A percentile compares a stretch with the other conserved stretches of the same genome.
These are phyloP conservation scores for Alethe castanea DNA, from an alignment of 2,113 vertebrate species.

Conservation along the genomic window DNA sequence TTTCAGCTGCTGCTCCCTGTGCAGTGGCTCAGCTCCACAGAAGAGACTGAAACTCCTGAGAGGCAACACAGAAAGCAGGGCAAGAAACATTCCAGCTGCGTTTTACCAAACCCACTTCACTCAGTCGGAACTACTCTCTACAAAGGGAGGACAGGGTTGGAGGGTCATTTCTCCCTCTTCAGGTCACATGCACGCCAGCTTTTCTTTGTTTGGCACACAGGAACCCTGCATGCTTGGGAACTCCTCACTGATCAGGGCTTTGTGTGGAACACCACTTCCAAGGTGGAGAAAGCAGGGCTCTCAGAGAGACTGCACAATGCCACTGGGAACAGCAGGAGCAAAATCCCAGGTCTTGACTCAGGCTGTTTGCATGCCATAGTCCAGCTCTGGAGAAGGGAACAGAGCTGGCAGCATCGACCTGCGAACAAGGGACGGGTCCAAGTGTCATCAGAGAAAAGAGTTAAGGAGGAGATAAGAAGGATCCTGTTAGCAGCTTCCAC, in stretches of 20 bases:
- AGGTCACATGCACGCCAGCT: neutral
- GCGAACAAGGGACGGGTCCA: neutral
- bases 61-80: neutral
- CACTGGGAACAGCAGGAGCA: neutral
- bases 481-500: neutral
- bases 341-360: neutral
- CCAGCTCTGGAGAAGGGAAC: neutral
- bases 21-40: neutral
- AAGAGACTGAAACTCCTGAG: neutral
- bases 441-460: neutral
- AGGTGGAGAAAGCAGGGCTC: neutral
- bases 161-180: neutral
- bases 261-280: neutral
- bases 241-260: neutral
- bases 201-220: neutral
- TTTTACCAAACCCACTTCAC: neutral
- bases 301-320: neutral
- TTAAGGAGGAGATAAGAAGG: neutral
- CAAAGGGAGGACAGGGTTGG: neutral
- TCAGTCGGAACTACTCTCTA: neutral
- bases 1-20: neutral
- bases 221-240: neutral
- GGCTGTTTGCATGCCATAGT: neutral
- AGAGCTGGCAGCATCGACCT: neutral
- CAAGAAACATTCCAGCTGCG: neutral